Evolutionary conservation across 2,113 vertebrate species (phyloP).

Genomic region (Stictonetta naevosa): DNA sequence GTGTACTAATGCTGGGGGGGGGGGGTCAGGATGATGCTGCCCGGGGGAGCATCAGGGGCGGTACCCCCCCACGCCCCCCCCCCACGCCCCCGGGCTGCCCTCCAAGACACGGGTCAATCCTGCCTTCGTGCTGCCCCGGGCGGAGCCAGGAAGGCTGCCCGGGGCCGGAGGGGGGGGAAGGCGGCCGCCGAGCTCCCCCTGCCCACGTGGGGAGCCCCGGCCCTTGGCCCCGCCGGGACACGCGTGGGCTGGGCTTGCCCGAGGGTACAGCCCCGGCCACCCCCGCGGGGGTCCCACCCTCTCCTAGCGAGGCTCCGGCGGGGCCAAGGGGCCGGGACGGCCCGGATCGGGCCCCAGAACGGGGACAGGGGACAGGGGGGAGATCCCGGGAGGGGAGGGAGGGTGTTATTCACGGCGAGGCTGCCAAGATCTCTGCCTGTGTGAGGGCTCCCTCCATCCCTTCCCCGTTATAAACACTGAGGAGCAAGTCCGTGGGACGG

Average conservation of each 20-base stretch:
- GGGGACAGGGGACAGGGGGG: too few species aligned
- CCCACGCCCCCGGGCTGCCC: background rate
- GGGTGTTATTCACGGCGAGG: too few species aligned
- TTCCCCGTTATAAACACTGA: constrained; percentile 17
- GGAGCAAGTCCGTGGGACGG: background rate
- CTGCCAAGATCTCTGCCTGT: background rate
- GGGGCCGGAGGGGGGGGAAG: background rate
- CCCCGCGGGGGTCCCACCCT: background rate
- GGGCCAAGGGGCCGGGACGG: too few species aligned
- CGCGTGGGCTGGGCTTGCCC: background rate
- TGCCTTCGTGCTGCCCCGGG: background rate
- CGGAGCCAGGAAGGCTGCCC: background rate
- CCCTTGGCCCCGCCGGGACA: background rate
- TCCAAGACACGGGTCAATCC: background rate
- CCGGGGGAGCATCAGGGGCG: background rate
- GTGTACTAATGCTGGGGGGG: background rate
- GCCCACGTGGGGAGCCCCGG: background rate
- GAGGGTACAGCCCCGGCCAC: background rate
- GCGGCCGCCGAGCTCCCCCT: background rate
- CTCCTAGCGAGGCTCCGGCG: background rate
- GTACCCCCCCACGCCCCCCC: background rate
- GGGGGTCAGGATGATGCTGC: background rate
- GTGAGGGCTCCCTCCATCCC: background rate
- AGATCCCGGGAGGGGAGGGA: too few species aligned
- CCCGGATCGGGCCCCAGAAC: too few species aligned